Conservation (phyloP, 2,113 vertebrate species). For the Puma concolor region DNA sequence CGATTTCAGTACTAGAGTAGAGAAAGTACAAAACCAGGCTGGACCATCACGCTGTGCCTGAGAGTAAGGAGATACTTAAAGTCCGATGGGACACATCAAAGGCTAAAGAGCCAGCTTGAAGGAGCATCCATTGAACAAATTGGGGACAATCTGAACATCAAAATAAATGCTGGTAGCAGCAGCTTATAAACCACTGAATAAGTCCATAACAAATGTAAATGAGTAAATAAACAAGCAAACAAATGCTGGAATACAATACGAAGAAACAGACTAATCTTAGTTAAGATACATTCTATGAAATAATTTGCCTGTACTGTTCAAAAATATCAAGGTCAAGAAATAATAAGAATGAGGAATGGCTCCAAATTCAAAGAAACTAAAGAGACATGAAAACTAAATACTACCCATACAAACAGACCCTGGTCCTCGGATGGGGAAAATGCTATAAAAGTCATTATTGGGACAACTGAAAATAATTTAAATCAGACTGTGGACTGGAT, state of each 20-base stretch:
- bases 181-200: neutral
- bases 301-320: neutral
- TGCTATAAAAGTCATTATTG: neutral
- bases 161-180: neutral
- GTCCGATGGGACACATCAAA: neutral
- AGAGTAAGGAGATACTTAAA: neutral
- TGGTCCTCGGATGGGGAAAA: neutral
- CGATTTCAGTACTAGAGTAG: neutral
- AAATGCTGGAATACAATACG: neutral
- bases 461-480: neutral
- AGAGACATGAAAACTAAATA: neutral
- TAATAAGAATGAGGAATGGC: neutral
- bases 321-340: slow-evolving; percentile 11
- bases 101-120: neutral
- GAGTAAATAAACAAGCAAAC: neutral
- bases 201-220: neutral
- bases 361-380: neutral
- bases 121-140: neutral
- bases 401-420: neutral
- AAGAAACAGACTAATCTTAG: neutral
- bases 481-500: neutral
- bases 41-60: neutral
- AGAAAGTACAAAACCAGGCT: neutral
- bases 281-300: neutral
- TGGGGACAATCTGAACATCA: neutral